Percentiles rank a stretch among this genome's conserved stretches.
phyloP scores from a whole-genome alignment of 2,113 vertebrate genomes.

The Desmodus rotundus region DNA sequence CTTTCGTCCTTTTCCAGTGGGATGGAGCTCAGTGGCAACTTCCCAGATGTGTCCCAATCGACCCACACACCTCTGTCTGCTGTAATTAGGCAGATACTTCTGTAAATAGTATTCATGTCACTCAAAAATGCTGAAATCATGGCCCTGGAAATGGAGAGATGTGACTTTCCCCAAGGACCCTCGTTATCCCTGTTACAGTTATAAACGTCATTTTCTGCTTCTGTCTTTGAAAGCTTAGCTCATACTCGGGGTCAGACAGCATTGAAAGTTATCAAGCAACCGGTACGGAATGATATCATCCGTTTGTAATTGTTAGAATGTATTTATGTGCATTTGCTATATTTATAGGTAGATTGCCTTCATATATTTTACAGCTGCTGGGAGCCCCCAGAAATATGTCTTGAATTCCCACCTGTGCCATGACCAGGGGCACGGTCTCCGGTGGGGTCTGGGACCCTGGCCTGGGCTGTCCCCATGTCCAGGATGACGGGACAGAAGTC shows the following conservation, averaged over 20 bases:
- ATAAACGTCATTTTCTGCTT: not conserved
- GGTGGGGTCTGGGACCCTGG: not conserved
- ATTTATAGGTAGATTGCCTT: not conserved
- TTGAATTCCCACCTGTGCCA: fast-evolving
- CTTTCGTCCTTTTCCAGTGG: fast-evolving
- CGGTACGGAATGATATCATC: too few species aligned
- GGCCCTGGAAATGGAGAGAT: not conserved
- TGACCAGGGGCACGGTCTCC: fast-evolving
- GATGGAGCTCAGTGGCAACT: fast-evolving
- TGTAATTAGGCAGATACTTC: too few species aligned
- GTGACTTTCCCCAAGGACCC: not conserved
- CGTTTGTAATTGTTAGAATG: too few species aligned
- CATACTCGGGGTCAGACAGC: too few species aligned
- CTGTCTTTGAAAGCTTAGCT: not conserved
- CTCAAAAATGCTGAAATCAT: not conserved
- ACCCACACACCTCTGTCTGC: fast-evolving
- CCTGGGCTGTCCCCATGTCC: too few species aligned
- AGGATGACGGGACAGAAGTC: too few species aligned
- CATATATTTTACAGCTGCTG: fast-evolving
- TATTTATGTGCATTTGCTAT: not conserved
- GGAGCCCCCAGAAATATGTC: fast-evolving
- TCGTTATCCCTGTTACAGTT: fast-evolving
- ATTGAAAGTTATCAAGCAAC: fast-evolving
- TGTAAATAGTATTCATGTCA: too few species aligned
- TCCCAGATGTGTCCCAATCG: fast-evolving